Percentiles rank a stretch among this genome's conserved stretches.
These are phyloP conservation scores for Ceratina calcarata DNA, from an alignment of 1,140 invertebrate genomes.

Conservation along the genomic window DNA sequence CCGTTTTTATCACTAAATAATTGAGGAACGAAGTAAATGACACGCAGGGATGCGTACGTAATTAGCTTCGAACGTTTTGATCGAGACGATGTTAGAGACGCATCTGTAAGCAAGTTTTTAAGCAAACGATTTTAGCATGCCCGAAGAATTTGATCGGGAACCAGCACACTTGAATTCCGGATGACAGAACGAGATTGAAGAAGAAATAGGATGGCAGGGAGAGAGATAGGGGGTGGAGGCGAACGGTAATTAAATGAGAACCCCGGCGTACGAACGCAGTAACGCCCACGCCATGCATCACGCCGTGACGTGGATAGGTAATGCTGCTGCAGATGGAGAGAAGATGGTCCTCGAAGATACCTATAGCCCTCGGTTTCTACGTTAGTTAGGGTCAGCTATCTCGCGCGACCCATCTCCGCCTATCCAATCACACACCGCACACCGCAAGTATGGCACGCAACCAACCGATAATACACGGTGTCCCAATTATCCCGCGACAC, in stretches of 20 bases:
- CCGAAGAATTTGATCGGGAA: no score
- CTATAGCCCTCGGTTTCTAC: constrained; percentile 71
- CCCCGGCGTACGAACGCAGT: constrained; percentile 73
- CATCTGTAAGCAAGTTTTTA: no score
- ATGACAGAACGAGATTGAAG: neutral
- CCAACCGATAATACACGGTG: constrained; percentile 74
- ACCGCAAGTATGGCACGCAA: constrained; percentile 73
- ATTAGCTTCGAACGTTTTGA: no score
- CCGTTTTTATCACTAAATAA: no score
- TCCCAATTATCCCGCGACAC: constrained; percentile 77
- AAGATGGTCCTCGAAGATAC: constrained; percentile 79
- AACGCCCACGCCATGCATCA: constrained; percentile 81
- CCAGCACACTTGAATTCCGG: no score
- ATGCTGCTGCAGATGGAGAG: constrained; percentile 76
- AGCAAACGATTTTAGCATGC: no score
- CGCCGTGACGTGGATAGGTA: constrained; percentile 78
- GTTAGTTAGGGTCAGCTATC: constrained; percentile 80
- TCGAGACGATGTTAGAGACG: no score
- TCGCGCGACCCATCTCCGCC: constrained; percentile 80
- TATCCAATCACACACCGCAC: constrained; percentile 79
- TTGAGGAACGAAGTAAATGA: no score
- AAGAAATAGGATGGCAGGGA: neutral
- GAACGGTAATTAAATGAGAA: constrained; percentile 76
- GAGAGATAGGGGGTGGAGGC: neutral
- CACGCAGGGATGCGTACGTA: no score